Base-by-base conservation (phyloP, 2,113 vertebrate species). In the Rhea americana region DNA sequence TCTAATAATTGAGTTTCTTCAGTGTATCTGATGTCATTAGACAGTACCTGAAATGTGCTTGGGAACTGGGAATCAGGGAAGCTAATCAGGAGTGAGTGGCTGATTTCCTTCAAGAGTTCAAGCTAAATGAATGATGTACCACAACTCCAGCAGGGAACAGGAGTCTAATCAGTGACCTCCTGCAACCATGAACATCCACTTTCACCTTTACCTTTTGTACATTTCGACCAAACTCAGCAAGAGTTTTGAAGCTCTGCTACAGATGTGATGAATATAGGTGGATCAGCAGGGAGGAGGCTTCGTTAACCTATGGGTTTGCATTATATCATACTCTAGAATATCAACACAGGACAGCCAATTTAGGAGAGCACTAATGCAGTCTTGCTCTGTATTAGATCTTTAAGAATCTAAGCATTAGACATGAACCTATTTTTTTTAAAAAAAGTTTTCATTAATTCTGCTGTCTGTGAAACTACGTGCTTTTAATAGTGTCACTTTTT, bases 101-200 rank as follows among this genome's bases (percentile, higher is more conserved):
- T 51, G 21, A 2, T 28, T 63, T 63, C 47, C 51, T n/a, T 78
- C 26, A 21, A 18, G 59, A 77, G 28, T 55, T 32, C 53, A 47
- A 80, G 17, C n/a, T 86, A 45, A 11, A 17, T 24, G 18, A 11
- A 19, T 70, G 32, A 47, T 21, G 8, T 19, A 20, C 11, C 10
- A 9, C 37, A 66, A 24, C 7, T 77, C 18, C 19, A 58, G 18
- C 55, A 53, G 41, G 28, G 66, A 66, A 12, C 28, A 71, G 43
- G 8, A 55, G 5, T 45, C 28, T 18, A 77, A 8, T 16, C 24
- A 28, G 19, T 93, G 14, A 11, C 20, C 30, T 72, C 37, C 25
- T 11, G 8, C 48, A 1, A 2, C 59, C 41, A 5, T 18, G 30
- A 51, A 22, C 20, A 58, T 12, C 7, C 1, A 8, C 25, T 19